Evolutionary conservation across 2,888 invertebrate genomes (phyloP), one percentile per base, ranked within the genome.

Genomic region (Himalopsyche tibetana): DNA sequence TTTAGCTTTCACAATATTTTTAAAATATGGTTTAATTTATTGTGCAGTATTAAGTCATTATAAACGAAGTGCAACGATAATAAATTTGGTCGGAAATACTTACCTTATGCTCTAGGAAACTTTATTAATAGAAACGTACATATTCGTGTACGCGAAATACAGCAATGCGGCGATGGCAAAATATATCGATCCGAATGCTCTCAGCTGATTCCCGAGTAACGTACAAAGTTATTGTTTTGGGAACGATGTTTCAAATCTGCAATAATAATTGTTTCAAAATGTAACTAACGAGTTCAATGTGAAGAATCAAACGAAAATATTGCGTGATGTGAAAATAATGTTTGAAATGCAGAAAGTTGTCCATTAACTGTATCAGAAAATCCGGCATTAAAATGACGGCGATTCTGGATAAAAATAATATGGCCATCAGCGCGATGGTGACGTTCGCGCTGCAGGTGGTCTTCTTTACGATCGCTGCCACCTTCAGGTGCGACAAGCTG

Each of bases 401-500:
- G 82, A 93, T 97, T 89, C 94, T 97, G 91, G 97, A 97, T 91
- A 95, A 95, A 89, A 96, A 97, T 92, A 97, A 98, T 92, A 95
- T 97, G 91, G 97, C 96, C 89, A 95, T 97, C 89, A 97, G 97
- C 92, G 97, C 96, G 45, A 96, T 97, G 91, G 96, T 97, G 82
- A 96, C 96, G 0, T 95, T 96, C 51, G 94, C 94, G 40, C 95
- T 97, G 96, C 98, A 98, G 92, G 93, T 98, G 84, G 93, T 97
- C 84, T 98, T 98, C 92, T 98, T 98, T 92, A 94, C 96, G 63
- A 95, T 98, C 89, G 98, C 98, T 74, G 96, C 97, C 6, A 94
- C 96, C 85, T 96, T 97, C 89, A 97, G 98, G 91, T 95, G 96
- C 92, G 98, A 98, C 91, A 98, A 98, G 92, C 94, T 98, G 86